A percentile compares a stretch with the other conserved stretches of the same genome.
Evolutionary conservation across 2,888 invertebrate genomes (phyloP).

Genomic region (Dysmachus trigonus): DNA sequence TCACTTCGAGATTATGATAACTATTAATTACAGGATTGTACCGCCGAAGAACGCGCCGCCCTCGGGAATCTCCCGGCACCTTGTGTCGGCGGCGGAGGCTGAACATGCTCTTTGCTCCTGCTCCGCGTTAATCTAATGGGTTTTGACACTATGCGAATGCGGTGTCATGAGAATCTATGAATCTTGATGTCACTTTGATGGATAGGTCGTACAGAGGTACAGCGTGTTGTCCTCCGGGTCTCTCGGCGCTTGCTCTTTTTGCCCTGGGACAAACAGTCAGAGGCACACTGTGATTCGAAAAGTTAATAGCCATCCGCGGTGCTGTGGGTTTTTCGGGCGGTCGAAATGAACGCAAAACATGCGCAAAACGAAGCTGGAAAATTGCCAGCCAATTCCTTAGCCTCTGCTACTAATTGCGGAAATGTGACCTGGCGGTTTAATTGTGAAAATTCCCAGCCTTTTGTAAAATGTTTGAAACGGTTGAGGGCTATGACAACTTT

Average conservation of each 20-base stretch:
- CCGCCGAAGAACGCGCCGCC: neutral
- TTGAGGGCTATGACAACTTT: neutral
- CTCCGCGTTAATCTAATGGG: constrained; percentile 18
- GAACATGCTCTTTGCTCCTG: neutral
- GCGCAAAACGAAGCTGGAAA: neutral
- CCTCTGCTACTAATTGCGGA: constrained; percentile 36
- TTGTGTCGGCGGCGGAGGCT: neutral
- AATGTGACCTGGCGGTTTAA: constrained; percentile 16
- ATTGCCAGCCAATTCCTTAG: neutral
- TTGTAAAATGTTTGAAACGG: neutral
- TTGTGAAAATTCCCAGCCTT: constrained; percentile 31
- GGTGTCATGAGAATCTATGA: constrained; percentile 43
- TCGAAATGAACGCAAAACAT: neutral
- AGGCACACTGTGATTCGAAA: neutral
- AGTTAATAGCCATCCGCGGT: constrained; percentile 34
- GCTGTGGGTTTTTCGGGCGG: constrained; percentile 15
- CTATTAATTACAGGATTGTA: constrained; percentile 33
- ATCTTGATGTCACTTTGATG: constrained; percentile 40
- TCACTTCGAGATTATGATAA: constrained; percentile 38
- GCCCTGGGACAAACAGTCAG: neutral
- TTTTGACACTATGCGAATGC: constrained; percentile 39
- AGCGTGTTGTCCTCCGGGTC: neutral
- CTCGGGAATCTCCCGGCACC: neutral
- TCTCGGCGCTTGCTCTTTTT: neutral
- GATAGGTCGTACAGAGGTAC: constrained; percentile 37